Evolutionary conservation across 1,140 invertebrate genomes (phyloP).

Genomic region (Bombus waltoni): DNA sequence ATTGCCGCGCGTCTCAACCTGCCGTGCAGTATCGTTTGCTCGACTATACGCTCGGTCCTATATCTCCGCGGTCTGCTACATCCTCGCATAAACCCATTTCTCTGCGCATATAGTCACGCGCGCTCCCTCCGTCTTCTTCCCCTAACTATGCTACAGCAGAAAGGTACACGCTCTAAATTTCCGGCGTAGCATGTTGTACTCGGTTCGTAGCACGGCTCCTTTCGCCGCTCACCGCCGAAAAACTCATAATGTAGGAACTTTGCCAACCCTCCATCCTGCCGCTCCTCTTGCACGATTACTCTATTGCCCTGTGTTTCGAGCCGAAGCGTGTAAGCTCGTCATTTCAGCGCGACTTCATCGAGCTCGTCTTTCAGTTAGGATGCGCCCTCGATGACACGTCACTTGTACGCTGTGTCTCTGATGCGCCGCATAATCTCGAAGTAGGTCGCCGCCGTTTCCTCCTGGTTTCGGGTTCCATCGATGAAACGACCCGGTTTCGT

Average conservation of each 20-base stretch:
- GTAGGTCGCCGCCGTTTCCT: slow-evolving; percentile 22
- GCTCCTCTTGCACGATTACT: slow-evolving; percentile 39
- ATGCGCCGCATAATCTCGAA: slow-evolving; percentile 16
- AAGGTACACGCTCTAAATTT: slow-evolving; percentile 42
- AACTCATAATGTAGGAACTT: slow-evolving; percentile 52
- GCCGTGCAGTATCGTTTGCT: neutral
- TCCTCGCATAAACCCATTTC: neutral
- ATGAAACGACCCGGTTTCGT: neutral
- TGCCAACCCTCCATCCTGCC: neutral
- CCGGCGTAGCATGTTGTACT: slow-evolving; percentile 1
- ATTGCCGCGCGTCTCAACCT: neutral
- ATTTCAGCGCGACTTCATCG: slow-evolving; percentile 49
- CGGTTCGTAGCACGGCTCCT: slow-evolving; percentile 1
- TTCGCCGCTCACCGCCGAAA: slow-evolving; percentile 31
- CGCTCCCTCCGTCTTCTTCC: too few species aligned
- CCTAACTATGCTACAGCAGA: neutral
- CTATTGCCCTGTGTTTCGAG: slow-evolving; percentile 51
- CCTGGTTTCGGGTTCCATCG: neutral
- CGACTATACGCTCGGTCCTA: neutral
- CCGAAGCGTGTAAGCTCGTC: slow-evolving; percentile 38
- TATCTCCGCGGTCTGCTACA: neutral
- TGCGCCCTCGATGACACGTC: neutral
- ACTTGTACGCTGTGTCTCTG: neutral
- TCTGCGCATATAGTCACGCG: neutral
- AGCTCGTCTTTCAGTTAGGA: slow-evolving; percentile 14